phyloP scores from a whole-genome alignment of 1,140 invertebrate genomes.

The Ceratosolen fusciceps region DNA sequence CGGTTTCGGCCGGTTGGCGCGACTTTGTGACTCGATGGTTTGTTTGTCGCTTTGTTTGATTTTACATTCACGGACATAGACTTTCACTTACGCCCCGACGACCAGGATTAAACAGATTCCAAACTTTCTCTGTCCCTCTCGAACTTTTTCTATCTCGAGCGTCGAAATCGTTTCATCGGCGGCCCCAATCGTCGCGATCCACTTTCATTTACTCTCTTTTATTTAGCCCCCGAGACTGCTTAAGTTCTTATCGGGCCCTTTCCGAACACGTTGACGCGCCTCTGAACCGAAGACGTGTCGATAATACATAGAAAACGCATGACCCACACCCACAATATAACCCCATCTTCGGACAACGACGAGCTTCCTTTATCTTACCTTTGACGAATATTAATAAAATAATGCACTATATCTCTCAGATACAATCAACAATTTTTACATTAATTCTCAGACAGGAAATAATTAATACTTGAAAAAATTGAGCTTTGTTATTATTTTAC shows the following conservation, averaged over 20 bases:
- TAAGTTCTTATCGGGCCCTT: conserved; percentile 1
- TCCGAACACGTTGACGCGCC: background rate
- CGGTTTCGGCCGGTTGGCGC: conserved; percentile 51
- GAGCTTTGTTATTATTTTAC: no score
- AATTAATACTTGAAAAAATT: no score
- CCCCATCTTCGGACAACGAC: no score
- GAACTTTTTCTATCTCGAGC: background rate
- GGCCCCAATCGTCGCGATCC: background rate
- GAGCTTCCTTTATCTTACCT: no score
- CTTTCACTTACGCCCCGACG: conserved; percentile 68
- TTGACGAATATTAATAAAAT: no score
- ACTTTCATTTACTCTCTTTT: background rate
- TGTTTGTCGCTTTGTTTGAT: conserved; percentile 72
- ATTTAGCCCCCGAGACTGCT: background rate
- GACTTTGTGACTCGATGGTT: conserved; percentile 61
- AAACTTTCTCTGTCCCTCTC: conserved; percentile 62
- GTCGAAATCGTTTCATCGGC: conserved; percentile 36
- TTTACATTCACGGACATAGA: conserved; percentile 70
- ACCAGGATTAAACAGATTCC: conserved; percentile 72
- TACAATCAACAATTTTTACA: no score
- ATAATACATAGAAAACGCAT: no score
- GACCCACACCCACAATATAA: no score
- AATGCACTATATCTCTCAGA: no score
- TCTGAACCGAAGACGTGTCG: conserved; percentile 1
- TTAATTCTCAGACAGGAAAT: no score